Base-by-base conservation (phyloP, 2,888 invertebrate genomes). In the Hermaeophaga mercurialis region DNA sequence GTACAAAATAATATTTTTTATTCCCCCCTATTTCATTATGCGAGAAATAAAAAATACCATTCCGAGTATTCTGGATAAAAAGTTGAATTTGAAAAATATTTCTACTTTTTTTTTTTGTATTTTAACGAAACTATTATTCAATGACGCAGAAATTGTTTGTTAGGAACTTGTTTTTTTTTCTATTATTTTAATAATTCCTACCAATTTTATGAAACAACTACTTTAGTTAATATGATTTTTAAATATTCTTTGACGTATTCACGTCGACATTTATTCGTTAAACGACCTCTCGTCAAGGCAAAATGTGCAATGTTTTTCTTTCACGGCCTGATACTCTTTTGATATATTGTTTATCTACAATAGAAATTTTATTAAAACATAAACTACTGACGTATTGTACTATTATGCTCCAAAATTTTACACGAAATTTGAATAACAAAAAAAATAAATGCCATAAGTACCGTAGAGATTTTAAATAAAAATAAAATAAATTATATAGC, bases 211-310 rank as follows among this genome's bases (percentile, higher is more conserved):
- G 22, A 14, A 24, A 12, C 36, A 2, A 14, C 22, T 11, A 24
- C 5, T 12, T n/a, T 39, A 12, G 33, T 17, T 50, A 41, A 50
- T 41, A 50, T 50, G 5, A 34, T 50, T 50, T 50, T 33, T 39
- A 49, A 50, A 50, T 50, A 50, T 50, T 50, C 50, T 50, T 31
- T 50, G 50, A 50, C 50, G 50, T 50, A 41, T 9, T 12, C 7
- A 7, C 14, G 18, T 6, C 28, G 50, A 33, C 19, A 18, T 41
- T 50, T 33, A 50, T 41, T 50, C 12, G 31, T 33, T 18, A 15
- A 19, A 12, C 14, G 41, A 50, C 50, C 50, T 50, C 34, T 11
- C 31, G 22, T 31, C 41, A 50, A 50, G 50, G 50, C 31, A 22
- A 50, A 33, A 15, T 14, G 22, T 18, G 17, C 33, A 50, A 11